phyloP scores from a whole-genome alignment of 2,113 vertebrate species.

The Carassius gibelio region DNA sequence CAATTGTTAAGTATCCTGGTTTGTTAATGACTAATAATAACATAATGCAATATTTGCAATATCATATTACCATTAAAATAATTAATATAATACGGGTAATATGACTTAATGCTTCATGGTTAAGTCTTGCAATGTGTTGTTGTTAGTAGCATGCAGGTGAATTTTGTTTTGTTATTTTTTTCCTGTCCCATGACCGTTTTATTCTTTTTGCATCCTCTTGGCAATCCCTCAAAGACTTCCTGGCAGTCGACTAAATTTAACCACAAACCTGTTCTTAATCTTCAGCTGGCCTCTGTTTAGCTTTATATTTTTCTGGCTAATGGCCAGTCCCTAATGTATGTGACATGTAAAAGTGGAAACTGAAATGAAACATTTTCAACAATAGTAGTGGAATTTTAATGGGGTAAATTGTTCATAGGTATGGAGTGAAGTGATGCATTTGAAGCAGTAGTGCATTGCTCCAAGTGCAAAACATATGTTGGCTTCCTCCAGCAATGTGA shows the following conservation, averaged over 20 bases:
- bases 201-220: constrained; percentile 49
- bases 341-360: constrained; percentile 1
- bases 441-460: constrained; percentile 2
- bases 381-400: background rate
- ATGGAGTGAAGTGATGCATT: background rate
- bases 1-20: too few species aligned
- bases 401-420: background rate
- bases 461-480: background rate
- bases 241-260: constrained; percentile 44
- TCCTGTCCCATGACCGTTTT: constrained; percentile 32
- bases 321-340: constrained; percentile 39
- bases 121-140: background rate
- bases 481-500: constrained; percentile 26
- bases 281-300: constrained; percentile 56
- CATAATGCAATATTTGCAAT: background rate
- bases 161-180: constrained; percentile 48
- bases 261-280: constrained; percentile 52
- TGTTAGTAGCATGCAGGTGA: constrained; percentile 29
- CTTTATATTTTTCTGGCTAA: constrained; percentile 23
- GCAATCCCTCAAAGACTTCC: constrained; percentile 48
- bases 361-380: background rate
- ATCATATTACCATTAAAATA: background rate
- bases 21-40: background rate
- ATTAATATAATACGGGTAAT: too few species aligned
- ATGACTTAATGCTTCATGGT: background rate